These are phyloP conservation scores for Listronotus oregonensis DNA, from an alignment of 1,140 invertebrate species.

Conservation along the genomic window DNA sequence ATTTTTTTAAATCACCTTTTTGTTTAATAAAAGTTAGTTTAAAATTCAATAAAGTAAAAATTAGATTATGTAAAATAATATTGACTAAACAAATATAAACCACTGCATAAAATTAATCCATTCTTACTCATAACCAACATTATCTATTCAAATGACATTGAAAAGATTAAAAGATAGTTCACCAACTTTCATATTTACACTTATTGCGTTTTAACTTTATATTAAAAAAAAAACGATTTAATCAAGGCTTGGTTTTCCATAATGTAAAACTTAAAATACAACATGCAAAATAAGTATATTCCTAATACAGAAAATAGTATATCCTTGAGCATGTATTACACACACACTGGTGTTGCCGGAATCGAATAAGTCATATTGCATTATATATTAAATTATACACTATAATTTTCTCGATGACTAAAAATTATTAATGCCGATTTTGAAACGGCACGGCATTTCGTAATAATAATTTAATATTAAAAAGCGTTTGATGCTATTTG, in stretches of 20 bases:
- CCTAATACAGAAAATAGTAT: slow-evolving; percentile 18
- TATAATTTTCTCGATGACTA: slow-evolving; percentile 32
- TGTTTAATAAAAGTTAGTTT: too few species aligned
- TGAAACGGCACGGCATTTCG: slow-evolving; percentile 22
- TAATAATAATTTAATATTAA: neutral
- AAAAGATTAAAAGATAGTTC: neutral
- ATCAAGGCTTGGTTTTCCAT: slow-evolving; percentile 22
- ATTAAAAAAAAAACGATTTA: slow-evolving; percentile 10
- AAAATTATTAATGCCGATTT: slow-evolving; percentile 31
- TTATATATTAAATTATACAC: slow-evolving; percentile 33
- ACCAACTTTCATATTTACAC: slow-evolving; percentile 15
- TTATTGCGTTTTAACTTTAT: slow-evolving; percentile 16
- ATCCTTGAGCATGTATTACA: slow-evolving; percentile 27
- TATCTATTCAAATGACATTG: too few species aligned
- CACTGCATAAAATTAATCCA: too few species aligned
- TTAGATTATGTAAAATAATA: too few species aligned
- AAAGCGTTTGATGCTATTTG: neutral
- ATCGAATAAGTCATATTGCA: slow-evolving; percentile 30
- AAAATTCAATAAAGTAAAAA: too few species aligned
- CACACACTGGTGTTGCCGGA: slow-evolving; percentile 26
- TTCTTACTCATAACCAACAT: too few species aligned
- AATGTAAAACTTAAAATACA: slow-evolving; percentile 19
- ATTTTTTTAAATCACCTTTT: too few species aligned
- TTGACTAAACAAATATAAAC: too few species aligned
- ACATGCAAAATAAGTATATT: slow-evolving; percentile 27